phyloP scores from a whole-genome alignment of 2,113 vertebrate species.

The Toxostoma redivivum region DNA sequence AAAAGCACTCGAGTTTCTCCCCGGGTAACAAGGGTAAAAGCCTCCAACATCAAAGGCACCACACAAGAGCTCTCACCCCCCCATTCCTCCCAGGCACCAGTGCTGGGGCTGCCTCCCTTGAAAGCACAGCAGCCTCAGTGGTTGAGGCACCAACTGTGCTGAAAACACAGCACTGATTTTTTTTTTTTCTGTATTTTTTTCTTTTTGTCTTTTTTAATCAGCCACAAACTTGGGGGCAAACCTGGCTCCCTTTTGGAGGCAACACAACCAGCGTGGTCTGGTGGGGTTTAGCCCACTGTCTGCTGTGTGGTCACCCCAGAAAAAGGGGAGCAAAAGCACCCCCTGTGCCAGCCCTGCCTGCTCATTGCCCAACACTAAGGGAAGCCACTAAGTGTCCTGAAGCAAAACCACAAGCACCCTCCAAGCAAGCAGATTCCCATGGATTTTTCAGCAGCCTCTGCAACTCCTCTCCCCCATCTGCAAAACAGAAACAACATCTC shows the following conservation, averaged over 20 bases:
- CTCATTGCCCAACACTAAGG: not conserved
- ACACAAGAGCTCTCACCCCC: not conserved
- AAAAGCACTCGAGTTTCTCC: constrained; percentile 41
- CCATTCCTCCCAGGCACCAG: not conserved
- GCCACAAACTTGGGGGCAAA: not conserved
- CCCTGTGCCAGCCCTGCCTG: not conserved
- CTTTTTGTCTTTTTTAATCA: not conserved
- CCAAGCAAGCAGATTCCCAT: not conserved
- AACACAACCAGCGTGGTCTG: fast-evolving
- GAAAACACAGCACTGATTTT: not conserved
- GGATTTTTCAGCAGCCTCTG: not conserved
- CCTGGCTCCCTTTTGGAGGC: not conserved
- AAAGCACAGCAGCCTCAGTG: not conserved
- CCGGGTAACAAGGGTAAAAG: not conserved
- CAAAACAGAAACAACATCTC: not conserved
- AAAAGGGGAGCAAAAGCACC: not conserved
- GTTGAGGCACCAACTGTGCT: not conserved
- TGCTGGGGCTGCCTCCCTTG: not conserved
- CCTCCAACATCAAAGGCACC: constrained; percentile 53
- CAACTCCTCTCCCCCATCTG: not conserved
- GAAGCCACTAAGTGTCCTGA: not conserved
- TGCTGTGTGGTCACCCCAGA: not conserved
- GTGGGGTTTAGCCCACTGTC: not conserved
- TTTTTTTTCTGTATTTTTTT: not conserved
- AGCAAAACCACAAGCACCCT: not conserved